Percentiles rank a stretch among this genome's conserved stretches.
These are phyloP conservation scores for Dendrolimus kikuchii DNA, from an alignment of 1,140 invertebrate genomes.

Conservation along the genomic window DNA sequence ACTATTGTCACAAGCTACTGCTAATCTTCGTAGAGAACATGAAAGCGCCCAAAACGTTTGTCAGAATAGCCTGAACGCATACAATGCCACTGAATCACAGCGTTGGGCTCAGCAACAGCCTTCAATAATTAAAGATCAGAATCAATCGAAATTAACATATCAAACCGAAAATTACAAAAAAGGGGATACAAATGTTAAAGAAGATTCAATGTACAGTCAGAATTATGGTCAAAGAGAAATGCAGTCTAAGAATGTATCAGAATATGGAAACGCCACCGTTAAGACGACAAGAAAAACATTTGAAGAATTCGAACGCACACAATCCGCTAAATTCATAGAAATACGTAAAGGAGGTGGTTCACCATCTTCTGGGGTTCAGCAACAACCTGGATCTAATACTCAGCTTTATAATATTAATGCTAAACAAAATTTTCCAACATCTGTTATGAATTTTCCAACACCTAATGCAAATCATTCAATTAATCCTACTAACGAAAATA, in stretches of 20 bases:
- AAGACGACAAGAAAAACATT: constrained; percentile 75
- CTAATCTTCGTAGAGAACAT: constrained; percentile 47
- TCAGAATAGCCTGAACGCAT: constrained; percentile 24
- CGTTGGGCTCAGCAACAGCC: constrained; percentile 42
- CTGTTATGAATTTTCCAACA: constrained; percentile 50
- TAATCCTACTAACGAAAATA: constrained; percentile 61
- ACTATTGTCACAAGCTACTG: constrained; percentile 38
- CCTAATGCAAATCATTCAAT: constrained; percentile 48
- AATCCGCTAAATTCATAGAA: constrained; percentile 75
- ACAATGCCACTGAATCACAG: constrained; percentile 27
- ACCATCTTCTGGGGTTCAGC: constrained; percentile 43
- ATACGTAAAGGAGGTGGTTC: constrained; percentile 68
- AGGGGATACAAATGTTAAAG: constrained; percentile 49
- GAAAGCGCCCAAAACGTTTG: constrained; percentile 33
- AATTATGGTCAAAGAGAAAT: constrained; percentile 58
- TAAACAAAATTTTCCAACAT: constrained; percentile 54
- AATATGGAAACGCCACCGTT: constrained; percentile 73
- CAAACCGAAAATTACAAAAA: constrained; percentile 51
- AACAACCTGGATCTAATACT: constrained; percentile 58
- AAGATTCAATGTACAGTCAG: constrained; percentile 55
- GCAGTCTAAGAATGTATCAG: constrained; percentile 61
- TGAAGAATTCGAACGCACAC: constrained; percentile 76
- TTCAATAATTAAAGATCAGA: constrained; percentile 43
- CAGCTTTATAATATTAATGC: constrained; percentile 39
- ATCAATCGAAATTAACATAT: constrained; percentile 47